Evolutionary conservation across 2,113 vertebrate species (phyloP).

Genomic region (Caloenas nicobarica): DNA sequence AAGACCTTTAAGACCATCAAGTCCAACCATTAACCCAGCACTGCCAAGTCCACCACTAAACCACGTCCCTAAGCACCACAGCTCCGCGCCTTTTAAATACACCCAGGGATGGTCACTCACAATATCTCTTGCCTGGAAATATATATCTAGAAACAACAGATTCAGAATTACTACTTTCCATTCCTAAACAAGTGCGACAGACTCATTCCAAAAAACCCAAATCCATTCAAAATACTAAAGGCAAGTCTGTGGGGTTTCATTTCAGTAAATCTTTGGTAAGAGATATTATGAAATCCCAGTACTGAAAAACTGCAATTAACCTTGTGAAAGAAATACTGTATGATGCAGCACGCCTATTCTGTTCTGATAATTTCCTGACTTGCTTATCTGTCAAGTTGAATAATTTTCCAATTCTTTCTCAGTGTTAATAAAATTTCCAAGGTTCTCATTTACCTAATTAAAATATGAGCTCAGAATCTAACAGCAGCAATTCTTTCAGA

Average conservation of each 20-base stretch:
- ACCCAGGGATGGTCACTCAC: too few relatives aligned
- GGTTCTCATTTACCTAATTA: conserved; percentile 1
- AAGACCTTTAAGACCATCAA: too few relatives aligned
- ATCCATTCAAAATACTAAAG: neutral
- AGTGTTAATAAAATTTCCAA: neutral
- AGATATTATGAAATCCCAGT: neutral
- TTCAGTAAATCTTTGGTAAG: neutral
- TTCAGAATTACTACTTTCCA: neutral
- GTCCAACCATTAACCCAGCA: too few relatives aligned
- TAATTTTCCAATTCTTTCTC: conserved; percentile 10
- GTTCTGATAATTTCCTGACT: neutral
- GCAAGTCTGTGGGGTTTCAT: neutral
- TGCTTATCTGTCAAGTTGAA: conserved; percentile 11
- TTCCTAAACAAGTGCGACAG: neutral
- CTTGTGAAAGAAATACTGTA: neutral
- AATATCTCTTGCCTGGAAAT: neutral
- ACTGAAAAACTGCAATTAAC: neutral
- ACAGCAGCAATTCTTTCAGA: neutral
- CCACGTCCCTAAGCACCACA: too few relatives aligned
- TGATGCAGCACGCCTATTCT: neutral
- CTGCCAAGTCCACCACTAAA: too few relatives aligned
- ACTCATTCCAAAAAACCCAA: neutral
- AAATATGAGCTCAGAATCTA: neutral
- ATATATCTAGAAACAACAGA: neutral
- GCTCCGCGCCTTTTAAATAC: too few relatives aligned